A percentile compares a stretch with the other conserved stretches of the same genome.
Evolutionary conservation across 1,140 invertebrate genomes (phyloP).

Genomic region (Bombus huntii): DNA sequence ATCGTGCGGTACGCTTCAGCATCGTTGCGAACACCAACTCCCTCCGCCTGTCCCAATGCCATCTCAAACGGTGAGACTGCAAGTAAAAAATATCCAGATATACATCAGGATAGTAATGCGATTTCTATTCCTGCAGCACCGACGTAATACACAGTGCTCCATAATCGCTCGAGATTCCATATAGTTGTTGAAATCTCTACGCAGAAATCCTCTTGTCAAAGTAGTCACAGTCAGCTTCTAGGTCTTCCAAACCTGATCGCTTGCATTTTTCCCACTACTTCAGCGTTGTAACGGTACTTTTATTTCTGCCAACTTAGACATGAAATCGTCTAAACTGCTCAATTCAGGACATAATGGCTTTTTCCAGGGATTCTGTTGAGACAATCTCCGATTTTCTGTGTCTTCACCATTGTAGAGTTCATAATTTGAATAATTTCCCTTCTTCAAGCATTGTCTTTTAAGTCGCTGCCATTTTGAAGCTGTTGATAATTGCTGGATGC

Average conservation of each 20-base stretch:
- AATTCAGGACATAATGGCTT: slow-evolving; percentile 70
- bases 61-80: slow-evolving; percentile 80
- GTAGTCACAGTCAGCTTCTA: neutral
- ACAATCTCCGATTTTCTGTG: neutral
- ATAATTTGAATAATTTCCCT: slow-evolving; percentile 38
- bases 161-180: neutral
- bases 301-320: slow-evolving; percentile 70
- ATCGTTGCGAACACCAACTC: slow-evolving; percentile 60
- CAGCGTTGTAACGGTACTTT: slow-evolving; percentile 73
- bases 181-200: neutral
- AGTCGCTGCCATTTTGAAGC: slow-evolving; percentile 78
- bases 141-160: neutral
- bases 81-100: slow-evolving; percentile 80
- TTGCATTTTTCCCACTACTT: slow-evolving; percentile 27
- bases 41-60: slow-evolving; percentile 65
- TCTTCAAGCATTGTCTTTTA: slow-evolving; percentile 68
- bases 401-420: slow-evolving; percentile 25
- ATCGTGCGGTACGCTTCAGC: slow-evolving; percentile 50
- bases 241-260: slow-evolving; percentile 51
- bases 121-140: slow-evolving; percentile 42
- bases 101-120: slow-evolving; percentile 67
- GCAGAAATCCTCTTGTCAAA: neutral
- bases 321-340: slow-evolving; percentile 73
- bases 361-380: slow-evolving; percentile 58
- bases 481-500: slow-evolving; percentile 77